Evolutionary conservation across 2,888 invertebrate species (phyloP), one percentile per base, ranked within the genome.

Genomic region (Trissonchulus sp.): DNA sequence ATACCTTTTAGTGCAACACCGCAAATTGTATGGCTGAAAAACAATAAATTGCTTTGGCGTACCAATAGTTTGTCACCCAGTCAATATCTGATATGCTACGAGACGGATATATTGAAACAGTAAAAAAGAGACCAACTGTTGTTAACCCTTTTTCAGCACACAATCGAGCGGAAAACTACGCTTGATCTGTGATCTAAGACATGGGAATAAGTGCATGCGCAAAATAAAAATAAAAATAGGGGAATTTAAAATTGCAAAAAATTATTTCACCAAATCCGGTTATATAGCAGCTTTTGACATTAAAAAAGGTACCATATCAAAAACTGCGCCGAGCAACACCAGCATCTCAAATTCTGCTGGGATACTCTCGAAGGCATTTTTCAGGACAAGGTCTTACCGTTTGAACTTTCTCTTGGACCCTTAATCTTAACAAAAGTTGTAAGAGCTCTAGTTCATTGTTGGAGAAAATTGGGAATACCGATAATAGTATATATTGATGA

Each of bases 281-380:
- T 65, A 34, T 28, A 65, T 65, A 28, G 8, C 15, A 8, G 8
- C 31, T 65, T 65, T 65, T 65, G 65, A 65, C 65, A 65, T 65
- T 34, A 65, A 65, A 65, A 15, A 8, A 28, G 65, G 65, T 28
- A 65, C 30, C 65, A 65, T 34, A 15, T 65, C 3, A 28, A 65
- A 15, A 28, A 15, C 30, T 15, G n/a, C n/a, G 8, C 65, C 30
- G 15, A 65, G 8, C n/a, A 15, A 8, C 30, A 34, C 8, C 3
- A 65, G 30, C n/a, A 65, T 65, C 65, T 65, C 30, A 28, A 28
- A 15, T 65, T 65, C n/a, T n/a, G n/a, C n/a, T 28, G 31, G 30
- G 3, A 28, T 8, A 65, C n/a, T 65, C n/a, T 8, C 8, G 15
- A 65, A 28, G 65, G 65, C 30, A 65, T 65, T 65, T 65, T 65